Evolutionary conservation across 2,888 invertebrate genomes (phyloP), one percentile per base, ranked within the genome.

Genomic region (Furcula furcula): DNA sequence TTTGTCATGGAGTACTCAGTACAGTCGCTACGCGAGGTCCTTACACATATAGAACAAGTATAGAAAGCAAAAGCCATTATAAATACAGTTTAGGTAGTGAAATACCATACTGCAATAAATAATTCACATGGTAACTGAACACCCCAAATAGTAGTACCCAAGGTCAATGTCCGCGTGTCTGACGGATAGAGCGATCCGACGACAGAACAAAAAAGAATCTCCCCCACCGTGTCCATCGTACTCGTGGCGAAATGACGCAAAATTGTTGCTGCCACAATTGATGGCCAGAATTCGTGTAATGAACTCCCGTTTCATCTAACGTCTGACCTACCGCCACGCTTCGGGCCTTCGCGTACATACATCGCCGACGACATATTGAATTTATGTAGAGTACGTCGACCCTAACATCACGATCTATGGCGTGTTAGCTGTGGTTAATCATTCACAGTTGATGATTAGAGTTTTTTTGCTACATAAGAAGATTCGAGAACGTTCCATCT

Each of bases 151-250:
- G 71, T 70, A 65, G 61, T 68, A 56, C 56, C n/a, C 69, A 77
- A 77, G 86, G 87, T 88, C 87, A 86, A 84, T 57, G 88, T 73
- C 81, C 87, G 63, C 70, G 68, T 66, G 76, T 65, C 73, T 58
- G 75, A 55, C 67, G 69, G 71, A 70, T 73, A 70, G 60, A 73
- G 65, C 67, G 77, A 78, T 81, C 78, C 72, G 74, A 78, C 78
- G 77, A 79, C 73, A 76, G 72, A 72, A 73, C 70, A 73, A 74
- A 78, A 73, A 76, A 81, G 79, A 80, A n/a, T n/a, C n/a, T 60
- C 63, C 65, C 68, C 69, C 67, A 69, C 70, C 70, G 68, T 70
- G 48, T 67, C 53, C 47, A 68, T 62, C 56, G 49, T 58, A 64
- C 62, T 59, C 54, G 64, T 60, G 65, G 75, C 63, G 70, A 76